Base-by-base conservation (phyloP, 2,888 invertebrate genomes). In the Philonicus albiceps region DNA sequence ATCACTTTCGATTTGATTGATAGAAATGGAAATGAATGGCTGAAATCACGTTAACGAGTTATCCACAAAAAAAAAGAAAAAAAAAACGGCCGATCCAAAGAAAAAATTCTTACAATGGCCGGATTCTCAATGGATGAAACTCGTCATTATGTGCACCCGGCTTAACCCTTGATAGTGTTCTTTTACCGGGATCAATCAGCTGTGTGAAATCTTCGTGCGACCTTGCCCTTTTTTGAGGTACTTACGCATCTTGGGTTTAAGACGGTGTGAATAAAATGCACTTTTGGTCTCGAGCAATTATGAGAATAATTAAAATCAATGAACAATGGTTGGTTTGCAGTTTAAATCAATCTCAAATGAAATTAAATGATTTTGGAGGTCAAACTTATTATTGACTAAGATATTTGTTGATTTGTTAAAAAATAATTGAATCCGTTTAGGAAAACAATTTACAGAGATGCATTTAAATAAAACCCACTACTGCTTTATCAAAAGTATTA, bases 1-100 rank as follows among this genome's bases (percentile, higher is more conserved):
- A 80, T 80, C 53, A 80, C 53, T 80, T 80, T 53, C 80, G 30
- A 53, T 49, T 49, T 80, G 80, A 80, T 80, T 80, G 80, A 80
- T 80, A 80, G 80, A 53, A 80, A 80, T 53, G 80, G 80, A 53
- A 80, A 80, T 80, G 80, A 80, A 80, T 49, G 80, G 53, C 22
- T 80, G 80, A 80, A 80, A 49, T 43, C 80, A 16, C 53, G 49
- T 53, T 80, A 80, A 80, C 80, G 80, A 80, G 80, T 80, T 80
- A 22, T 22, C 22, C 37, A 40, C 37, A 74, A 27, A 64, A 64
- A 43, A 64, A 8, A 19, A 43, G 74, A 74, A 72, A 74, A 53
- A 53, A 3, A 53, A 53, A n/a, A 53, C n/a, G n/a, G 64, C 11
- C 22, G 64, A n/a, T 40, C 40, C 4, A 13, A 75, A 76, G 76